phyloP scores from a whole-genome alignment of 2,888 invertebrate species.

The Rhamnusium bicolor region DNA sequence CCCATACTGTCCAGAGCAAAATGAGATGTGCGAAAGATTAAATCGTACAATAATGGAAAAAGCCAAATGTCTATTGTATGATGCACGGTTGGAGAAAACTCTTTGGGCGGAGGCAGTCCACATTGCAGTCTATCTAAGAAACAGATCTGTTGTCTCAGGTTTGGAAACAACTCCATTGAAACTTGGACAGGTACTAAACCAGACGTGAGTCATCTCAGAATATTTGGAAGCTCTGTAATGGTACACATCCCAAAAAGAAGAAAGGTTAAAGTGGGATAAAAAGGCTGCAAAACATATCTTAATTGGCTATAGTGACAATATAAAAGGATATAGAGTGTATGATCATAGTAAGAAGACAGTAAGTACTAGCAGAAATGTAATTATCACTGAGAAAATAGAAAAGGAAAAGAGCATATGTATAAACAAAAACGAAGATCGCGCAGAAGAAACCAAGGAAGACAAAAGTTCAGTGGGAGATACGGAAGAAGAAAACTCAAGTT shows the following conservation, averaged over 20 bases:
- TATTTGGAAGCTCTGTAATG: no score
- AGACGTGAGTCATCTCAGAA: no score
- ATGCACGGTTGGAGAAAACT: conserved; percentile 16
- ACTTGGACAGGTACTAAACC: conserved; percentile 25
- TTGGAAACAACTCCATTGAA: background rate
- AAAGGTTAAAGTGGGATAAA: conserved; percentile 46
- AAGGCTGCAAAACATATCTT: conserved; percentile 48
- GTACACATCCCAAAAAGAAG: no score
- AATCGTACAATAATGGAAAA: conserved; percentile 49
- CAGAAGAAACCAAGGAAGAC: background rate
- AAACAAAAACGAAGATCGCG: background rate
- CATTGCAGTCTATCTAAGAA: conserved; percentile 32
- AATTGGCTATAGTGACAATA: conserved; percentile 49
- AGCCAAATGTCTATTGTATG: conserved; percentile 38
- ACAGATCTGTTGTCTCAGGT: conserved; percentile 2
- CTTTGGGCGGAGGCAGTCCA: conserved; percentile 42
- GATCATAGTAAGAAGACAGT: conserved; percentile 5
- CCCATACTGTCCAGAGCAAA: conserved; percentile 56
- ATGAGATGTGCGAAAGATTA: conserved; percentile 50
- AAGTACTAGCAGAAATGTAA: conserved; percentile 28
- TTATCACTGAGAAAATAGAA: conserved; percentile 23
- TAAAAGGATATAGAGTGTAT: conserved; percentile 48
- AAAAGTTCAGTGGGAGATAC: background rate
- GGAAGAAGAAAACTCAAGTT: background rate
- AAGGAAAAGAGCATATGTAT: background rate